Base-by-base conservation (phyloP, 2,797 vertebrate genomes). In the Diplodus puntazzo region DNA sequence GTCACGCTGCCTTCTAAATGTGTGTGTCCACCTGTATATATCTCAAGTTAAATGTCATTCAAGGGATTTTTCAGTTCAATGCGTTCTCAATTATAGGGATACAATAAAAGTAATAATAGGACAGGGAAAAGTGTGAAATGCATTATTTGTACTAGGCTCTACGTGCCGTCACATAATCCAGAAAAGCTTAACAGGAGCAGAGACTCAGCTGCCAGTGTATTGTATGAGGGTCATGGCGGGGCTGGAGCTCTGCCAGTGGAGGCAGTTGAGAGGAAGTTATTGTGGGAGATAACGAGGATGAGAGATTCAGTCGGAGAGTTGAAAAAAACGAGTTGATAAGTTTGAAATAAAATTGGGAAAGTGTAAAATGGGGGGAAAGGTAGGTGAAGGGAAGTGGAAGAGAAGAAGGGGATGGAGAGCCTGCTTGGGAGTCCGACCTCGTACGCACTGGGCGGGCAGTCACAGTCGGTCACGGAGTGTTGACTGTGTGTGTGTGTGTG, bases 401-500 rank as follows among this genome's bases (percentile, higher is more conserved):
- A 58, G 74, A 78, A 45, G 64, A 73, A 65, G 59, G 17, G 3
- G 48, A 67, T 50, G 23, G 30, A 48, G 20, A 72, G 46, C 16
- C 72, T 85, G 80, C 86, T 80, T 85, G 76, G 75, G 54, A 88
- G 83, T 85, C 71, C 88, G 85, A 71, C 65, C 82, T 86, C 82
- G 80, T 71, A 74, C 64, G 17, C 30, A 23, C 16, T 61, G 54
- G 73, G 25, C 17, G 4, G 70, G 63, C 71, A 80, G 70, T 82
- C 70, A 55, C 53, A 73, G 84, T 63, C 73, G 60, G 88, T 79
- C 82, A 80, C 6, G 11, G 65, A 77, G 61, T 17, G 4, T 18
- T 64, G 79, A 42, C 27, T 10, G 13, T 10, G 70, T 11, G 43
- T 66, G 59, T 62, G 27, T 27, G 27, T 27, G 27, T 27, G 69